phyloP scores from a whole-genome alignment of 92 coral and sea anemone genomes.

The Micromussa lordhowensis region DNA sequence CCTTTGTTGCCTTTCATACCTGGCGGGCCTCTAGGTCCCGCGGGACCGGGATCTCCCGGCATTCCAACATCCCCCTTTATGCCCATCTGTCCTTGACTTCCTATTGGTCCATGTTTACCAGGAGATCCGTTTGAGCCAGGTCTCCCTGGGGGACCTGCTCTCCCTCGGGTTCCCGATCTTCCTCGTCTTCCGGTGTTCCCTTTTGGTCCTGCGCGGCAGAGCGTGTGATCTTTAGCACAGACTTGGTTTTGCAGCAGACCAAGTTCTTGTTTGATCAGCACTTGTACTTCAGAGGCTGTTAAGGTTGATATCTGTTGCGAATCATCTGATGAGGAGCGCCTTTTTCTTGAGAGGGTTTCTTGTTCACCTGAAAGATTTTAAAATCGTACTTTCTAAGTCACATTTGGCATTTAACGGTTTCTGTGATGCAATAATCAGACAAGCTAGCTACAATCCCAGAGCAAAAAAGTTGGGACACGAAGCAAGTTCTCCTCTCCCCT shows the following conservation, averaged over 20 bases:
- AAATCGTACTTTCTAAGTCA: background rate
- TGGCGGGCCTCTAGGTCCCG: constrained; percentile 53
- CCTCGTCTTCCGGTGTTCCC: constrained; percentile 74
- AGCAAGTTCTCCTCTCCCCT: too few relatives aligned
- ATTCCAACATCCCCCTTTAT: constrained; percentile 45
- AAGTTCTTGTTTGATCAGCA: constrained; percentile 58
- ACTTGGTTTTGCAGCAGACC: constrained; percentile 56
- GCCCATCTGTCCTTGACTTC: constrained; percentile 51
- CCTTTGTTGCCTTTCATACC: constrained; percentile 64
- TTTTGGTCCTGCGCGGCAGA: constrained; percentile 70
- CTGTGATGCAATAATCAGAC: too few relatives aligned
- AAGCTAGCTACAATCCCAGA: too few relatives aligned
- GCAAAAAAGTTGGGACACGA: too few relatives aligned
- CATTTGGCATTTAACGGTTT: too few relatives aligned
- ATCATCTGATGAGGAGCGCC: background rate
- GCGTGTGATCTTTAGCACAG: constrained; percentile 63
- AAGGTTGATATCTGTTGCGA: background rate
- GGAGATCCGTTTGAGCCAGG: constrained; percentile 58
- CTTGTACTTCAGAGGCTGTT: constrained; percentile 4
- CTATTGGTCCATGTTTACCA: constrained; percentile 71
- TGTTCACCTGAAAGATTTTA: background rate
- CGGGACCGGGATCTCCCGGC: constrained; percentile 53
- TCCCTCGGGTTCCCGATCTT: constrained; percentile 61
- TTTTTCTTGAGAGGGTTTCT: background rate
- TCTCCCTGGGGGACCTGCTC: constrained; percentile 58